Percentiles rank a stretch among this genome's conserved stretches.
These are phyloP conservation scores for Schizopygopsis pylzovi DNA, from an alignment of 2,797 vertebrate species.

Conservation along the genomic window DNA sequence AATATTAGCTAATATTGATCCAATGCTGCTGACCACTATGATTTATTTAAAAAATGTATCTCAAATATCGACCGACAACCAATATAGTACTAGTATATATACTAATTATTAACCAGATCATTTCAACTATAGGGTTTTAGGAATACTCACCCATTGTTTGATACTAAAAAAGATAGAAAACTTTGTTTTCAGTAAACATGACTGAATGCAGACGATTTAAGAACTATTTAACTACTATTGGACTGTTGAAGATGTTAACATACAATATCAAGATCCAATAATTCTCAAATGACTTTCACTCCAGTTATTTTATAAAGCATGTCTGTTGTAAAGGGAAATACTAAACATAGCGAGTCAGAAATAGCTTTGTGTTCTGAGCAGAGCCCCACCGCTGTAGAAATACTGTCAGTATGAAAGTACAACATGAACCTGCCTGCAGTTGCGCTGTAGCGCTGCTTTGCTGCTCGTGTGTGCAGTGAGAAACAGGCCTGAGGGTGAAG, in stretches of 20 bases:
- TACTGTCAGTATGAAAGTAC: background rate
- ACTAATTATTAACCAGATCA: background rate
- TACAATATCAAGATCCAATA: background rate
- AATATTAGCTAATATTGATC: too few species aligned
- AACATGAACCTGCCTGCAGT: background rate
- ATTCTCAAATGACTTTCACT: background rate
- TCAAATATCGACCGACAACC: background rate
- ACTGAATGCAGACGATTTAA: background rate
- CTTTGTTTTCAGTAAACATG: background rate
- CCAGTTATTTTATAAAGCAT: background rate
- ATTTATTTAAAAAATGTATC: background rate
- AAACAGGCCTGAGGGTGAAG: slow-evolving; percentile 4
- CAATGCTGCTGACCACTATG: too few species aligned
- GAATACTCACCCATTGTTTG: background rate
- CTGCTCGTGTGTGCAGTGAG: background rate
- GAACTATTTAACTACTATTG: background rate
- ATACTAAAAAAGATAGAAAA: too few species aligned
- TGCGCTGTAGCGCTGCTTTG: background rate
- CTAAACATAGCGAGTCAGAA: background rate
- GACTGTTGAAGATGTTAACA: background rate
- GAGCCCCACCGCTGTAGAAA: background rate
- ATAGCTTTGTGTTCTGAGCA: background rate
- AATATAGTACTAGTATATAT: background rate
- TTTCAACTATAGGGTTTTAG: background rate
- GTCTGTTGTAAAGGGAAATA: background rate